A percentile compares a stretch with the other conserved stretches of the same genome.
phyloP scores from a whole-genome alignment of 2,113 vertebrate genomes.

The Axis porcinus region DNA sequence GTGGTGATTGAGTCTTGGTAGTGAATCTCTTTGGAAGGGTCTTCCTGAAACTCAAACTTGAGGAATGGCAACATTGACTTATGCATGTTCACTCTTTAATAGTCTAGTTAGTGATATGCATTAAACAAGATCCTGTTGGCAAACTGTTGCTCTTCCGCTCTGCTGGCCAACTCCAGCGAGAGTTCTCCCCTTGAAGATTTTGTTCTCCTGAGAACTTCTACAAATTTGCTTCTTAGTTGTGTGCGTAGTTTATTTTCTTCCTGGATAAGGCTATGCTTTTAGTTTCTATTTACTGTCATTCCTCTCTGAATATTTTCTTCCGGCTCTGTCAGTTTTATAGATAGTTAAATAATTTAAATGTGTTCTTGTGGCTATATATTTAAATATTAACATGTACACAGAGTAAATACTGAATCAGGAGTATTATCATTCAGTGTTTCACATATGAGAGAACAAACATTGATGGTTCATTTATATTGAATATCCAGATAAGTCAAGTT shows the following conservation, averaged over 20 bases:
- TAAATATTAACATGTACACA: conserved; percentile 39
- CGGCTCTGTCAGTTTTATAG: conserved; percentile 31
- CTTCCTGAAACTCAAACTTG: conserved; percentile 15
- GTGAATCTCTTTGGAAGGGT: conserved; percentile 15
- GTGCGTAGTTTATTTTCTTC: neutral
- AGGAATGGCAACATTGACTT: conserved; percentile 15
- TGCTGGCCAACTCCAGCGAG: neutral
- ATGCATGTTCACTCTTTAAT: conserved; percentile 26
- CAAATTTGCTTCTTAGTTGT: conserved; percentile 26
- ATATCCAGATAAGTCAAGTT: conserved; percentile 32
- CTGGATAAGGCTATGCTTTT: neutral
- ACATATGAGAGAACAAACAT: neutral
- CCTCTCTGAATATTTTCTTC: conserved; percentile 30
- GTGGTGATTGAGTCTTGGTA: neutral
- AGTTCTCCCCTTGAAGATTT: conserved; percentile 38
- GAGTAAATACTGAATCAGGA: conserved; percentile 25
- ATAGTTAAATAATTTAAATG: conserved; percentile 38
- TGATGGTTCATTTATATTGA: conserved; percentile 23
- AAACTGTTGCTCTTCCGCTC: conserved; percentile 15
- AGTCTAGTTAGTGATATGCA: conserved; percentile 21
- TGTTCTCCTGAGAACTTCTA: neutral
- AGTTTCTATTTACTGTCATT: conserved; percentile 43
- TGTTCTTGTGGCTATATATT: conserved; percentile 36
- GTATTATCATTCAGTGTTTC: neutral
- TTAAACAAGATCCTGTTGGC: conserved; percentile 51